Evolutionary conservation across 2,888 invertebrate species (phyloP).

Genomic region (Hirtodrosophila histrioides): DNA sequence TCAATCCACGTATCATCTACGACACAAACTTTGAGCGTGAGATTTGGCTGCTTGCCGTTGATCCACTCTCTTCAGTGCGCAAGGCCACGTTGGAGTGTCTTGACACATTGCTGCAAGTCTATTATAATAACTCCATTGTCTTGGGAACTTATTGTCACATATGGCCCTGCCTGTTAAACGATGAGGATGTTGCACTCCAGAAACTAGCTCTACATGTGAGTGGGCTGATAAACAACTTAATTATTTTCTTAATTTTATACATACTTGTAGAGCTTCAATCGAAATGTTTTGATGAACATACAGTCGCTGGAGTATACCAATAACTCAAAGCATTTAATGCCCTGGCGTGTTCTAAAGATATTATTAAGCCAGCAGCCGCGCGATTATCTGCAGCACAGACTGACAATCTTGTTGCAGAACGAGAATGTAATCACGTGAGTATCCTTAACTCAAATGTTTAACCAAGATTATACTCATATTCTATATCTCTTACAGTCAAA

Average conservation of each 20-base stretch:
- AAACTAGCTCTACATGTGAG: slow-evolving; percentile 79
- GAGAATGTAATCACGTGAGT: slow-evolving; percentile 57
- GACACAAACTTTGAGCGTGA: slow-evolving; percentile 82
- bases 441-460: too few species aligned
- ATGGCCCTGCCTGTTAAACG: slow-evolving; percentile 81
- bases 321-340: slow-evolving; percentile 82
- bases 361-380: slow-evolving; percentile 78
- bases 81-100: slow-evolving; percentile 77
- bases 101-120: slow-evolving; percentile 76
- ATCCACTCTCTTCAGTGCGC: slow-evolving; percentile 78
- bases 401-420: slow-evolving; percentile 68
- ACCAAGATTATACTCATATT: too few species aligned
- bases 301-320: slow-evolving; percentile 82
- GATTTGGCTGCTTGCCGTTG: slow-evolving; percentile 71
- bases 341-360: slow-evolving; percentile 82
- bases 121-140: slow-evolving; percentile 82
- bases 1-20: slow-evolving; percentile 82
- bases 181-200: slow-evolving; percentile 78
- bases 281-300: slow-evolving; percentile 80
- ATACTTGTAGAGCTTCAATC: slow-evolving; percentile 78
- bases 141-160: slow-evolving; percentile 82
- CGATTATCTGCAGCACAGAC: slow-evolving; percentile 79
- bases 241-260: background rate
- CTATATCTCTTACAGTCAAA: slow-evolving; percentile 55
- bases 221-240: background rate